Conservation (phyloP, 2,113 vertebrate species). For the Serinus canaria region DNA sequence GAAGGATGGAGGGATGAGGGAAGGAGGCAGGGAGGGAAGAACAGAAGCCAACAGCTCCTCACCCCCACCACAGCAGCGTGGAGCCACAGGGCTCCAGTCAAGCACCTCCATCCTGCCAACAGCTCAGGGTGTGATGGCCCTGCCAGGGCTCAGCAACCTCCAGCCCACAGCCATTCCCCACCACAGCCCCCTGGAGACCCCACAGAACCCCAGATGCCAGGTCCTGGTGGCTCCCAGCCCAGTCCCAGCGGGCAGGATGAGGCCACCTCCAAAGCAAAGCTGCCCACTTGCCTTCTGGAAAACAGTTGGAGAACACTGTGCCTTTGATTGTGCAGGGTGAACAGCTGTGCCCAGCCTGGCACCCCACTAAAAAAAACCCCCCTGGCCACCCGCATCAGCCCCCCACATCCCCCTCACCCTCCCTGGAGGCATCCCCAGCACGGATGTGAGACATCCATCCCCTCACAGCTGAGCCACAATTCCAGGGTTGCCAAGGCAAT, state of each 20-base stretch:
- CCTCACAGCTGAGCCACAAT: background rate
- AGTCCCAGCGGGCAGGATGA: background rate
- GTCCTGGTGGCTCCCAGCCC: background rate
- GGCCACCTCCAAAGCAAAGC: background rate
- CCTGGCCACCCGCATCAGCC: background rate
- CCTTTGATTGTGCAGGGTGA: background rate
- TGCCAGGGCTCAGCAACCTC: background rate
- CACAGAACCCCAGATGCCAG: background rate
- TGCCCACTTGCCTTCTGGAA: background rate
- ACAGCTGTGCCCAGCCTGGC: background rate
- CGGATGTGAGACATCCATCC: background rate
- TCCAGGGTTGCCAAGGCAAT: constrained; percentile 60
- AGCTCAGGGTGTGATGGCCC: background rate
- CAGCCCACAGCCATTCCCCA: background rate
- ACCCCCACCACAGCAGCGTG: rapidly evolving
- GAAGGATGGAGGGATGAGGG: background rate
- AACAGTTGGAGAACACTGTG: background rate
- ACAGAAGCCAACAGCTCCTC: background rate
- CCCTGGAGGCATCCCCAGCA: background rate
- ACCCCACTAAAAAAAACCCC: background rate
- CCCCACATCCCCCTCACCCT: rapidly evolving
- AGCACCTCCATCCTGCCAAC: background rate
- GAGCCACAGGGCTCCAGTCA: rapidly evolving
- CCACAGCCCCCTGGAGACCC: background rate
- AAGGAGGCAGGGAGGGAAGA: background rate